These are phyloP conservation scores for Sarcoramphus papa DNA, from an alignment of 2,797 vertebrate genomes.

Conservation along the genomic window DNA sequence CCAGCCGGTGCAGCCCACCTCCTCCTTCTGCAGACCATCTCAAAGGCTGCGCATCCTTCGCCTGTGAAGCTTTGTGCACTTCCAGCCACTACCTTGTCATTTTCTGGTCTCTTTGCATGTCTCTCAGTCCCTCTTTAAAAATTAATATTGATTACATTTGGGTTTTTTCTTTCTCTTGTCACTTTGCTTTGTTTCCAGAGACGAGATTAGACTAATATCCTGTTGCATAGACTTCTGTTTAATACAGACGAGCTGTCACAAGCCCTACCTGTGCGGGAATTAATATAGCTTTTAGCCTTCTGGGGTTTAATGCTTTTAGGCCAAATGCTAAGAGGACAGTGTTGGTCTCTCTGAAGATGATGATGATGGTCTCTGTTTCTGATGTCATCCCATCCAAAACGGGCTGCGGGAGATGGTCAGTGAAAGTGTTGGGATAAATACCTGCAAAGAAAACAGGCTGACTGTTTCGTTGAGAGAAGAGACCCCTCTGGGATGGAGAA, in stretches of 20 bases:
- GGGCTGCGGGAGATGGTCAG: neutral
- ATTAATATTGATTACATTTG: neutral
- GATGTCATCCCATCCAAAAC: neutral
- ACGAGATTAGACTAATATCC: neutral
- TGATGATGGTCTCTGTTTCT: neutral
- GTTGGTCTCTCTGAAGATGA: neutral
- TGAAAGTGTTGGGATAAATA: neutral
- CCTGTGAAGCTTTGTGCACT: neutral
- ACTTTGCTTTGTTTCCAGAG: neutral
- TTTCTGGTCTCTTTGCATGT: neutral
- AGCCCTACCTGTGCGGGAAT: neutral
- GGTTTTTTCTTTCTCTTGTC: neutral
- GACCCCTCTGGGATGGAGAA: neutral
- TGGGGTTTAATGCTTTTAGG: neutral
- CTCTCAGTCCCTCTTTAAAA: neutral
- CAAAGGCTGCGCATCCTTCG: neutral
- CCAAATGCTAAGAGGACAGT: neutral
- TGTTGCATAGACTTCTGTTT: neutral
- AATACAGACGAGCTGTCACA: neutral
- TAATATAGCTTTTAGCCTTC: neutral
- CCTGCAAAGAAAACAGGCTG: neutral
- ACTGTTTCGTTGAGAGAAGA: neutral
- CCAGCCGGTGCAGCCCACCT: neutral
- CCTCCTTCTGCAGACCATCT: neutral
- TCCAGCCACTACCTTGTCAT: neutral